Percentiles rank a stretch among this genome's conserved stretches.
These are phyloP conservation scores for Colostygia pectinataria DNA, from an alignment of 2,888 invertebrate genomes.

Conservation along the genomic window DNA sequence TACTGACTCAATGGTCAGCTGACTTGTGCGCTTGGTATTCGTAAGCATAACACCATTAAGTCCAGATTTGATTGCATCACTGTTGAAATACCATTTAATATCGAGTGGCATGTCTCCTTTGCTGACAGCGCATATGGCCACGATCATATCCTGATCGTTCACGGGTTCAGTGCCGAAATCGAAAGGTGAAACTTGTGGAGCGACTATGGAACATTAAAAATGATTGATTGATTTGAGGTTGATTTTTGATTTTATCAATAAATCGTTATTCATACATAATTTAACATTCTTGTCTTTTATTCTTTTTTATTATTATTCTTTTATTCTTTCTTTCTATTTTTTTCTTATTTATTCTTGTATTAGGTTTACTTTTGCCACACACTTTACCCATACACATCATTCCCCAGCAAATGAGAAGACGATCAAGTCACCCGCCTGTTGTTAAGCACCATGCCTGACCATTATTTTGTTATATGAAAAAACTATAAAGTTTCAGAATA, in stretches of 20 bases:
- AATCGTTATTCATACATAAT: not conserved
- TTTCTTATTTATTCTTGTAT: too few species aligned
- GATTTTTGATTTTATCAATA: not conserved
- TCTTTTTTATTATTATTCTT: too few species aligned
- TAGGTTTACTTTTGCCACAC: constrained; percentile 29
- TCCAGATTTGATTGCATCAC: constrained; percentile 64
- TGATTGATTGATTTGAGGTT: too few species aligned
- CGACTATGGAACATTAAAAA: constrained; percentile 69
- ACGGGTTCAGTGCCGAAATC: constrained; percentile 87
- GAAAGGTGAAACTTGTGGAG: constrained; percentile 88
- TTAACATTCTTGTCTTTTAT: not conserved
- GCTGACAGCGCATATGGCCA: constrained; percentile 87
- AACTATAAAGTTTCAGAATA: too few species aligned
- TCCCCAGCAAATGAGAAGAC: not conserved
- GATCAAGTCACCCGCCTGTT: too few species aligned
- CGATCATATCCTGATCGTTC: constrained; percentile 87
- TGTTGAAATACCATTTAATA: constrained; percentile 87
- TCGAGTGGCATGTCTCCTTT: constrained; percentile 91
- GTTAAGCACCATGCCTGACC: too few species aligned
- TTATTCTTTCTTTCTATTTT: too few species aligned
- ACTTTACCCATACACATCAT: constrained; percentile 23
- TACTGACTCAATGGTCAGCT: constrained; percentile 85
- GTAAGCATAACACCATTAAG: constrained; percentile 79
- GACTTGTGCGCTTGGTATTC: constrained; percentile 83
- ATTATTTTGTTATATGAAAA: too few species aligned